Conservation (phyloP, 2,888 invertebrate species). For the Lottia gigantea region DNA sequence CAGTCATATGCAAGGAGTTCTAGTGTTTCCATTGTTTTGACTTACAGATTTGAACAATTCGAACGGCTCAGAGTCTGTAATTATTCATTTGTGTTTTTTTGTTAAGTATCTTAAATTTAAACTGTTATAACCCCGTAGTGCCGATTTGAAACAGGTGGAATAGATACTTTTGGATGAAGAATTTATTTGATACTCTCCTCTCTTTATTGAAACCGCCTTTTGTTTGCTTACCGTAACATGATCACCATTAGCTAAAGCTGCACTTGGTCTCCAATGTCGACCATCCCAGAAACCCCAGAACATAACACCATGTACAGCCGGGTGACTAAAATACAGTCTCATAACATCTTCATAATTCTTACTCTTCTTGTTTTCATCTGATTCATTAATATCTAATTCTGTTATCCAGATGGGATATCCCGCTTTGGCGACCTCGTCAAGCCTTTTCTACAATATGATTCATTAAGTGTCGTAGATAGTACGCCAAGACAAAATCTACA, state of each 20-base stretch:
- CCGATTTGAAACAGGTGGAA: too few species aligned
- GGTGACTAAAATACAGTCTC: conserved; percentile 22
- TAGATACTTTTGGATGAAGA: too few species aligned
- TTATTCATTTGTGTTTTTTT: too few species aligned
- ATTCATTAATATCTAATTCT: conserved; percentile 20
- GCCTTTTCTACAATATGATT: conserved; percentile 12
- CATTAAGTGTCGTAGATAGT: too few species aligned
- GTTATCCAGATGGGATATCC: conserved; percentile 29
- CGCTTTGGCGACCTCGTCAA: conserved; percentile 22
- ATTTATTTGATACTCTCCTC: too few species aligned
- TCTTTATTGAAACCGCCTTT: neutral
- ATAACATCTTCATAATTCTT: conserved; percentile 23
- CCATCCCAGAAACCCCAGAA: conserved; percentile 29
- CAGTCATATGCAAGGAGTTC: neutral
- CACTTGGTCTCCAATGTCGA: conserved; percentile 19
- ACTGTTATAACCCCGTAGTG: too few species aligned
- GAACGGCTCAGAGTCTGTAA: too few species aligned
- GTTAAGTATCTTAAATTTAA: too few species aligned
- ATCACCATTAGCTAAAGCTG: conserved; percentile 18
- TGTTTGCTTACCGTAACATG: conserved; percentile 5
- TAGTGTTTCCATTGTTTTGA: too few species aligned
- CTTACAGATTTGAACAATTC: too few species aligned
- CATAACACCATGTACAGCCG: conserved; percentile 23
- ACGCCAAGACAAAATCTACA: too few species aligned
- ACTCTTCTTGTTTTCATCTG: conserved; percentile 21